Conservation (phyloP, 1,140 invertebrate species). For the Drosophila murphyi region DNA sequence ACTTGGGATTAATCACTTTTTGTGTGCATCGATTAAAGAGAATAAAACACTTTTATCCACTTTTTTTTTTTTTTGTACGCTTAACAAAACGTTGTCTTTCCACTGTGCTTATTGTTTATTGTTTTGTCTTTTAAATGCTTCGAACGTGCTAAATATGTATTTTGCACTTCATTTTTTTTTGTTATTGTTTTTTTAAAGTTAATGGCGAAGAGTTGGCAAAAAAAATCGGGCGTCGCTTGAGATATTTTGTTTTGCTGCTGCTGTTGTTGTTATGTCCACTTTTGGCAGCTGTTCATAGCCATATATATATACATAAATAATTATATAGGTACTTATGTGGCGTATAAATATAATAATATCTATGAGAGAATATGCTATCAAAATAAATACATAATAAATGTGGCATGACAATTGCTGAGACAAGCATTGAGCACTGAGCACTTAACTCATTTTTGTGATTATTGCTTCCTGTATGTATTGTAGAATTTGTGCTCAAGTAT, state of each 20-base stretch:
- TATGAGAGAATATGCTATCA: slow-evolving; percentile 28
- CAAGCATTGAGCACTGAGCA: slow-evolving; percentile 23
- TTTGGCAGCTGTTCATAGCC: slow-evolving; percentile 24
- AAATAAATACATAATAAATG: slow-evolving; percentile 26
- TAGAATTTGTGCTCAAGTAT: slow-evolving; percentile 29
- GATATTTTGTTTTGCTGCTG: slow-evolving; percentile 1
- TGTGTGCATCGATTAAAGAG: slow-evolving; percentile 22
- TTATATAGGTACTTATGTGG: slow-evolving; percentile 11
- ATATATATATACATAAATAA: slow-evolving; percentile 11
- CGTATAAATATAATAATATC: slow-evolving; percentile 10
- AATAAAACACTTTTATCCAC: slow-evolving; percentile 16
- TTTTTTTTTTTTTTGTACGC: slow-evolving; percentile 22
- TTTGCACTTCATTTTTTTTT: slow-evolving; percentile 39
- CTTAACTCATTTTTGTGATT: slow-evolving; percentile 39
- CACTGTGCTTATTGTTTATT: slow-evolving; percentile 42
- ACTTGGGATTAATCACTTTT: slow-evolving; percentile 14
- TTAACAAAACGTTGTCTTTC: slow-evolving; percentile 37
- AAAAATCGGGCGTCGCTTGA: slow-evolving; percentile 13
- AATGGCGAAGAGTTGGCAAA: slow-evolving; percentile 38
- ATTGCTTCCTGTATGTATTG: slow-evolving; percentile 58
- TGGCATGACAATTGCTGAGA: slow-evolving; percentile 28
- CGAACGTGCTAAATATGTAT: slow-evolving; percentile 53
- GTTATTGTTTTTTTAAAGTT: slow-evolving; percentile 45
- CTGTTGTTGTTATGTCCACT: slow-evolving; percentile 23
- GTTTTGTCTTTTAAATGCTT: slow-evolving; percentile 44